A percentile compares a stretch with the other conserved stretches of the same genome.
Conservation (phyloP, 2,113 vertebrate genomes). For the Phocoena phocoena region DNA sequence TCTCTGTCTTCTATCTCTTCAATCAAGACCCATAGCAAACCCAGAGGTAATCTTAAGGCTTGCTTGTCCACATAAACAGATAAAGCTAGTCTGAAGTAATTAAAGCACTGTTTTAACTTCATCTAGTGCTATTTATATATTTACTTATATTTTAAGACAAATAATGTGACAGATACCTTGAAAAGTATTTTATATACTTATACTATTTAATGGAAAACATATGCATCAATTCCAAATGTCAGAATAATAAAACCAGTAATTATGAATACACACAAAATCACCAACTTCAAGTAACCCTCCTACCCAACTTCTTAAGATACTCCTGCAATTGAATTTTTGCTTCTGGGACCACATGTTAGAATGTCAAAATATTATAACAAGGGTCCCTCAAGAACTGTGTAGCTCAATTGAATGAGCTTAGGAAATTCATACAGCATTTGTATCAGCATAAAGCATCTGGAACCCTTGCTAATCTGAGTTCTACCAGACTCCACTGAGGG, state of each 20-base stretch:
- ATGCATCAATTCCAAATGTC: neutral
- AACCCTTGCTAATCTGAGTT: neutral
- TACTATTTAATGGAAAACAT: neutral
- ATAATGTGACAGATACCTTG: neutral
- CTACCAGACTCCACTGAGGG: neutral
- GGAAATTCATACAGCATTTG: neutral
- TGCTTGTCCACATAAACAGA: neutral
- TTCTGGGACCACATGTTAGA: neutral
- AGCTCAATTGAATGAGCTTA: neutral
- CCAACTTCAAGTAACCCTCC: neutral
- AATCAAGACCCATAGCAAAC: neutral
- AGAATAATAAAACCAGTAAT: neutral
- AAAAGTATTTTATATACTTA: neutral
- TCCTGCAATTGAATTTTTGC: neutral
- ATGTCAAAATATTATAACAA: neutral
- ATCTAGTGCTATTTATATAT: neutral
- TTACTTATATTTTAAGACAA: neutral
- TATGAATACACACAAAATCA: neutral
- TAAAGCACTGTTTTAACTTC: neutral
- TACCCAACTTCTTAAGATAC: neutral
- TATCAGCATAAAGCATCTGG: neutral
- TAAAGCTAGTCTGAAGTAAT: neutral
- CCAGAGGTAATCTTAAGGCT: neutral
- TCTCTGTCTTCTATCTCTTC: neutral
- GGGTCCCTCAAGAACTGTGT: neutral